phyloP scores from a whole-genome alignment of 2,113 vertebrate genomes.

The Oryzias melastigma region DNA sequence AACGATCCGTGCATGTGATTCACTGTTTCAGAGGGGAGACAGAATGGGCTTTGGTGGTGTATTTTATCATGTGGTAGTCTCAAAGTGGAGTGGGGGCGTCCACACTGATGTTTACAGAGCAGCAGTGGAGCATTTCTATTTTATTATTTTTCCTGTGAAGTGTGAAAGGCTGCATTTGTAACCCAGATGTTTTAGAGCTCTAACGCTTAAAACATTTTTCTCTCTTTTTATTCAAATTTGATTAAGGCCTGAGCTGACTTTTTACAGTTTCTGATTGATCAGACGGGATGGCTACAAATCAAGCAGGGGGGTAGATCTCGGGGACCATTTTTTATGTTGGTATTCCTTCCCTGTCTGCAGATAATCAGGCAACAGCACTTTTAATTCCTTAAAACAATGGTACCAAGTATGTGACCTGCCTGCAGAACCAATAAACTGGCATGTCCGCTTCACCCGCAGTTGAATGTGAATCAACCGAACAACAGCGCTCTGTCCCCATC shows the following conservation, averaged over 20 bases:
- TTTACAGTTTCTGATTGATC: too few species aligned
- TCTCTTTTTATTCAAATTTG: too few species aligned
- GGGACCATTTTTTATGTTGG: too few species aligned
- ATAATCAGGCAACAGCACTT: too few species aligned
- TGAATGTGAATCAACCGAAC: slow-evolving; percentile 26
- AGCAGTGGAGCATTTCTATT: slow-evolving; percentile 24
- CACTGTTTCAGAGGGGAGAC: background rate
- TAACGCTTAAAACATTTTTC: too few species aligned
- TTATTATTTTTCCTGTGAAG: slow-evolving; percentile 33
- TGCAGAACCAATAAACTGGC: background rate
- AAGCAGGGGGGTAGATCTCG: too few species aligned
- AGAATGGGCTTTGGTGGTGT: slow-evolving; percentile 8
- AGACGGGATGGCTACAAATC: too few species aligned
- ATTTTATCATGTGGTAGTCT: slow-evolving; percentile 28
- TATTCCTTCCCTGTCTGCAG: too few species aligned
- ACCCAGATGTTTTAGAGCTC: slow-evolving; percentile 11
- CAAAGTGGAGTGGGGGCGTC: slow-evolving; percentile 13
- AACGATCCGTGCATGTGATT: too few species aligned
- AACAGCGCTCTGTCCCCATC: slow-evolving; percentile 5
- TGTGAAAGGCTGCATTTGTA: slow-evolving; percentile 37
- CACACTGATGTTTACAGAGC: slow-evolving; percentile 42
- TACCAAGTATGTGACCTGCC: background rate
- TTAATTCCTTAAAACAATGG: background rate
- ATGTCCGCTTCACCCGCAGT: background rate
- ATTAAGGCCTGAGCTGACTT: too few species aligned